phyloP scores from a whole-genome alignment of 2,113 vertebrate genomes.

The Bagarius yarrelli region DNA sequence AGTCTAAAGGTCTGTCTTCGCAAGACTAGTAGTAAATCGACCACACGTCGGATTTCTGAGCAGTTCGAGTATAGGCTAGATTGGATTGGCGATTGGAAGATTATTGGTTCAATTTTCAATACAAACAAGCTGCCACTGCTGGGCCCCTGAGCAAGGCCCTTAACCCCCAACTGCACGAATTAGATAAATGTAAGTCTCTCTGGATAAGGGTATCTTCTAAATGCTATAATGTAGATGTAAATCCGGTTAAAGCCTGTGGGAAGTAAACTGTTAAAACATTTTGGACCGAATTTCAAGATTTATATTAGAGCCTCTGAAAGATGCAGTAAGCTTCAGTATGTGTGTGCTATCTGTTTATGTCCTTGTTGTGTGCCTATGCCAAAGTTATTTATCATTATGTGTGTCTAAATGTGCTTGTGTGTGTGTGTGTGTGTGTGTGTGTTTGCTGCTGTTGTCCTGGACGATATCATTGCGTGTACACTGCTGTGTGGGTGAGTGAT shows the following conservation, averaged over 20 bases:
- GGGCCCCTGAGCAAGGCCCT: too few species aligned
- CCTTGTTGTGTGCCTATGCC: neutral
- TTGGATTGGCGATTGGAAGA: too few species aligned
- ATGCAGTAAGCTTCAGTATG: neutral
- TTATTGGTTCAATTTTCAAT: too few species aligned
- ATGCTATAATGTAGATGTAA: neutral
- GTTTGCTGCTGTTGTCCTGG: neutral
- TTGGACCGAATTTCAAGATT: conserved; percentile 1
- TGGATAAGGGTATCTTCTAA: too few species aligned
- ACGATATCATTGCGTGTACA: conserved; percentile 7
- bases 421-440: conserved; percentile 1
- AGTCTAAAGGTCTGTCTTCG: too few species aligned
- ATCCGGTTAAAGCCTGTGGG: neutral
- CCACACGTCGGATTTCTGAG: too few species aligned
- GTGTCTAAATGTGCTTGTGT: neutral
- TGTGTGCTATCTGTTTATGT: neutral
- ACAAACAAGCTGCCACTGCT: too few species aligned
- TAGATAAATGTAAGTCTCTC: too few species aligned
- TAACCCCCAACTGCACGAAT: too few species aligned
- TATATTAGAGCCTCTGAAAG: conserved; percentile 16
- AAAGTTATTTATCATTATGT: conserved; percentile 8
- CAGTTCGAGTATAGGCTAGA: too few species aligned
- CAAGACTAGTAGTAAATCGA: too few species aligned
- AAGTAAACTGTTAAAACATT: neutral
- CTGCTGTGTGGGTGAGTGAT: conserved; percentile 28